These are phyloP conservation scores for Brachionus rubens DNA, from an alignment of 1,140 invertebrate species.

Conservation along the genomic window DNA sequence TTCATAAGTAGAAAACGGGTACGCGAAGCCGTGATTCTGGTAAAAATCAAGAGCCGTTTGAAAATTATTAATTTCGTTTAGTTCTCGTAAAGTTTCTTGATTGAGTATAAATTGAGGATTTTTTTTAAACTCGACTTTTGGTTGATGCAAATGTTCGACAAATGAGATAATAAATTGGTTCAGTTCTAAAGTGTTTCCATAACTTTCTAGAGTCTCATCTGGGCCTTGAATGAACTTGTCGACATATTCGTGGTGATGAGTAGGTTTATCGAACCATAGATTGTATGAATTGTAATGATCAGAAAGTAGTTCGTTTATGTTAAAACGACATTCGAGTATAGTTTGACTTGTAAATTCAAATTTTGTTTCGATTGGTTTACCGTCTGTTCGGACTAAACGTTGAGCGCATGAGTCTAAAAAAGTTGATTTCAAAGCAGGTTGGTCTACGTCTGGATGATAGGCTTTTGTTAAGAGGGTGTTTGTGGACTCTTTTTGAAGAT, in stretches of 20 bases:
- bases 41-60: background rate
- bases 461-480: constrained; percentile 1
- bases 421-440: background rate
- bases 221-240: background rate
- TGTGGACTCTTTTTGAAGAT: background rate
- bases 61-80: background rate
- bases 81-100: background rate
- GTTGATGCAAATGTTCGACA: background rate
- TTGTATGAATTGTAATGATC: background rate
- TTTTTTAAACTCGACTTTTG: background rate
- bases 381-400: background rate
- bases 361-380: background rate
- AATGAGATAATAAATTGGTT: background rate
- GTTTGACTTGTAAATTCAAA: background rate
- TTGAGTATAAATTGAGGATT: background rate
- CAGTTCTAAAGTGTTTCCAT: background rate
- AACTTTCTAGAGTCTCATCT: background rate
- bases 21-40: background rate
- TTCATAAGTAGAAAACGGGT: background rate
- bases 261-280: background rate
- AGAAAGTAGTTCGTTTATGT: background rate
- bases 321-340: background rate
- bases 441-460: background rate
- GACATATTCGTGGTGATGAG: background rate
- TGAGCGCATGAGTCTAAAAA: background rate